Conservation (phyloP, 2,888 invertebrate species). For the Anaspis maculata region DNA sequence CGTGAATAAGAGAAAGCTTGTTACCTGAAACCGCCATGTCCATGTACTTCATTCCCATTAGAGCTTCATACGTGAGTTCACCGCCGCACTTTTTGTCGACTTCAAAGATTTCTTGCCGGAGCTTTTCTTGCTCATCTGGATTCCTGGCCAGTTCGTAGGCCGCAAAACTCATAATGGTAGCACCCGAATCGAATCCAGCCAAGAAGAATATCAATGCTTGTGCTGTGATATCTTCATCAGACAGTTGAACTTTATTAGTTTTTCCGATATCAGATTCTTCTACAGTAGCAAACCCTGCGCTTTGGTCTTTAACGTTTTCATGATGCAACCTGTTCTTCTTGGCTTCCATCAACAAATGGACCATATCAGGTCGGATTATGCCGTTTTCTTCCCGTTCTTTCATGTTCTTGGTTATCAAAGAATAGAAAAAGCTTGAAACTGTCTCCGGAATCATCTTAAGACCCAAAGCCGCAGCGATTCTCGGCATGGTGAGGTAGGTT, state of each 20-base stretch:
- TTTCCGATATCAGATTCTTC: conserved; percentile 13
- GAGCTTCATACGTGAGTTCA: conserved; percentile 37
- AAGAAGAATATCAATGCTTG: conserved; percentile 24
- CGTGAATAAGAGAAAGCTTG: conserved; percentile 14
- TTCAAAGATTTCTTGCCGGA: conserved; percentile 41
- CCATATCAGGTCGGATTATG: conserved; percentile 48
- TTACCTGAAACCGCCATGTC: conserved; percentile 41
- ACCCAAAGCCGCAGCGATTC: background rate
- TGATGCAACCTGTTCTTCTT: conserved; percentile 16
- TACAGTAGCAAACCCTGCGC: conserved; percentile 19
- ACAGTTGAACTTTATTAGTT: conserved; percentile 1
- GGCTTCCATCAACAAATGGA: conserved; percentile 47
- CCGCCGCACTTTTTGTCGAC: conserved; percentile 21
- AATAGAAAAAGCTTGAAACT: background rate
- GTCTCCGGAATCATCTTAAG: conserved; percentile 19
- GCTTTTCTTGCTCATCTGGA: conserved; percentile 48
- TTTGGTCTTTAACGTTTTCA: conserved; percentile 7
- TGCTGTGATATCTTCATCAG: conserved; percentile 4
- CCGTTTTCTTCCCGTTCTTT: background rate
- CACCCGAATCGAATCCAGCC: conserved; percentile 43
- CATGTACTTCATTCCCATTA: conserved; percentile 45
- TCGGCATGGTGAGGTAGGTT: conserved; percentile 3
- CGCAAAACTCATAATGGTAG: conserved; percentile 41
- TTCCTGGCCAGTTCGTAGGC: conserved; percentile 50
- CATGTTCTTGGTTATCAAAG: background rate